phyloP scores from a whole-genome alignment of 2,113 vertebrate species.

The Lates calcarifer region DNA sequence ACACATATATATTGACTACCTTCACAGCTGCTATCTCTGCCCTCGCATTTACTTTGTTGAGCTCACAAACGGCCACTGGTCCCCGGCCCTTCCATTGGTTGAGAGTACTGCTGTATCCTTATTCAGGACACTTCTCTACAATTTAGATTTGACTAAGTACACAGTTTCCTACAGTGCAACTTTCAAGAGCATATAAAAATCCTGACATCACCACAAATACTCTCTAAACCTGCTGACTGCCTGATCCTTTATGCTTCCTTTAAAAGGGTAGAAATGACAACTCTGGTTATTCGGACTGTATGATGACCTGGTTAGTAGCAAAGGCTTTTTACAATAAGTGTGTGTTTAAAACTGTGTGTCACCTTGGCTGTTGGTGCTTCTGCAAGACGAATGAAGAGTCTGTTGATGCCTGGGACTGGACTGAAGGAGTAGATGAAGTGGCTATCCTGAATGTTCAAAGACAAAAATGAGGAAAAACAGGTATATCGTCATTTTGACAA shows the following conservation, averaged over 20 bases:
- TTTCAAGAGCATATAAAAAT: background rate
- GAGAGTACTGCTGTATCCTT: background rate
- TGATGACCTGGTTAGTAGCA: background rate
- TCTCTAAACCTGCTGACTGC: background rate
- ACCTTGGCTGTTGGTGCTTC: conserved; percentile 95
- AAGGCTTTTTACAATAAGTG: too few species aligned
- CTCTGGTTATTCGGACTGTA: background rate
- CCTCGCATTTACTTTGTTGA: background rate
- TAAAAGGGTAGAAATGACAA: background rate
- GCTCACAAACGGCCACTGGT: too few species aligned
- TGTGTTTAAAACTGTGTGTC: conserved; percentile 38
- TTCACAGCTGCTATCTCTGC: background rate
- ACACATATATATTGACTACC: too few species aligned
- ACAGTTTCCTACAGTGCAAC: too few species aligned
- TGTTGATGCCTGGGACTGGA: conserved; percentile 91
- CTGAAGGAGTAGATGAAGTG: conserved; percentile 99
- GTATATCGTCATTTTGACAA: background rate
- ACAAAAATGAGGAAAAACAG: conserved; percentile 21
- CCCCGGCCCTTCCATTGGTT: too few species aligned
- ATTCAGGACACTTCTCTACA: background rate
- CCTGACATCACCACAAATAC: background rate
- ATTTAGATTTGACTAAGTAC: background rate
- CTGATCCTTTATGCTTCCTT: background rate
- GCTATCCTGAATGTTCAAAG: conserved; percentile 88
- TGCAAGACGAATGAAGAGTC: conserved; percentile 92